Evolutionary conservation across 1,140 invertebrate species (phyloP).

Genomic region (Drosophila novamexicana): DNA sequence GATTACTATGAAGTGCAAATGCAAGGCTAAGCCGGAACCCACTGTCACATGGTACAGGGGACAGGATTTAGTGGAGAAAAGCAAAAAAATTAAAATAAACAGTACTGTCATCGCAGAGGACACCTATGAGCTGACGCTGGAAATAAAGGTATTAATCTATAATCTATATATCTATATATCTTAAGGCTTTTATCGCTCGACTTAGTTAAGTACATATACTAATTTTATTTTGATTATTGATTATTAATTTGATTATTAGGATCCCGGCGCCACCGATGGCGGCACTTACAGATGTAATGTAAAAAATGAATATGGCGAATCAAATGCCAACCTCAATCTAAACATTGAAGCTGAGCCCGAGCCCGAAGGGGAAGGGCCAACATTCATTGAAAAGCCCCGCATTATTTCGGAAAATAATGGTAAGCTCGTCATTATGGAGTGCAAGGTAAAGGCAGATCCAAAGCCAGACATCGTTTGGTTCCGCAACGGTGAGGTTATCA

Average conservation of each 20-base stretch:
- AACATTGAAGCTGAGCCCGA: constrained; percentile 98
- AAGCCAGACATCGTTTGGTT: constrained; percentile 98
- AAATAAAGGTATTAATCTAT: constrained; percentile 90
- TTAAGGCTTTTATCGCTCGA: background rate
- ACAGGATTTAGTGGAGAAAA: constrained; percentile 92
- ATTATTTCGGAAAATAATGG: constrained; percentile 94
- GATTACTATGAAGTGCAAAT: constrained; percentile 98
- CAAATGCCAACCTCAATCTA: constrained; percentile 98
- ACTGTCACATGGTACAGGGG: constrained; percentile 96
- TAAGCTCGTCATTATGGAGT: constrained; percentile 99
- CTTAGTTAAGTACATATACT: too few relatives aligned
- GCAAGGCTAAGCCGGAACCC: constrained; percentile 96
- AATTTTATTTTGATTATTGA: too few relatives aligned
- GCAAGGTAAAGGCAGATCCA: constrained; percentile 96
- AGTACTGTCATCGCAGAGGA: constrained; percentile 91
- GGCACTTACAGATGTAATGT: constrained; percentile 99
- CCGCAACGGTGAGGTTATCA: constrained; percentile 91
- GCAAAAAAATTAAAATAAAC: constrained; percentile 93
- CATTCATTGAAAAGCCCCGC: constrained; percentile 98
- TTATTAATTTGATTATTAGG: constrained; percentile 86
- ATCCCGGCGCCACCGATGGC: constrained; percentile 96
- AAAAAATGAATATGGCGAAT: constrained; percentile 98
- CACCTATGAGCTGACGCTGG: constrained; percentile 94
- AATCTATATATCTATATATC: background rate
- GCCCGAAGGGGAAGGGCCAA: constrained; percentile 96